Base-by-base conservation (phyloP, 2,113 vertebrate species). In the Sorex araneus region DNA sequence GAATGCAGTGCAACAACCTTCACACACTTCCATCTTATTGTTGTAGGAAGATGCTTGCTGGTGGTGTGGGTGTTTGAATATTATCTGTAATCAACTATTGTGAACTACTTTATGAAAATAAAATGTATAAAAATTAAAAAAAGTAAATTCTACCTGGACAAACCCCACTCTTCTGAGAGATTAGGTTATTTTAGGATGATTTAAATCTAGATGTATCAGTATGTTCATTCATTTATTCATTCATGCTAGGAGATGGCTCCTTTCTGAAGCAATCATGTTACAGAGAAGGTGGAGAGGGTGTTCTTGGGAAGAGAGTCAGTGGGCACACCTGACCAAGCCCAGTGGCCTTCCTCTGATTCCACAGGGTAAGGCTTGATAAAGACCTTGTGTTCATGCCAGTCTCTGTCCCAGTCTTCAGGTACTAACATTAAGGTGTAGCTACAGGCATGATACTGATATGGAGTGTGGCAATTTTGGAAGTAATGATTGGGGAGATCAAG, bases 401-500 rank as follows among this genome's bases (percentile, higher is more conserved):
- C 36, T 57, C 69, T 60, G 21, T 73, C 25, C 21, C 57, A 45
- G 54, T 0, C 82, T 8, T 66, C 9, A 71, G 27, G 13, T 40
- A 73, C 43, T 16, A 64, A 79, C 87, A 73, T 25, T 8, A 87
- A 40, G 40, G 16, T 76, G 47, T 70, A 18, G 15, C 25, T 69
- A 50, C 2, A 54, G 23, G 47, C 40, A 40, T 40, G 40, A 40
- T 40, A 69, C 28, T 70, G 47, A 80, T 4, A 74, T 3, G 9
- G 18, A 69, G 0, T 6, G 15, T 66, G 47, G 80, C 27, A 80
- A 57, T 64, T 71, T 71, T 73, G 69, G 30, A 87, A 73, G 19
- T 81, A 28, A 95, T 28, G 21, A n/a, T 83, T 19, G 50, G 75
- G 78, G 32, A 85, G 12, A 80, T 86, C n/a, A 83, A 78, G 28